phyloP scores from a whole-genome alignment of 2,888 invertebrate genomes.

The Acanthosepion lycidas region DNA sequence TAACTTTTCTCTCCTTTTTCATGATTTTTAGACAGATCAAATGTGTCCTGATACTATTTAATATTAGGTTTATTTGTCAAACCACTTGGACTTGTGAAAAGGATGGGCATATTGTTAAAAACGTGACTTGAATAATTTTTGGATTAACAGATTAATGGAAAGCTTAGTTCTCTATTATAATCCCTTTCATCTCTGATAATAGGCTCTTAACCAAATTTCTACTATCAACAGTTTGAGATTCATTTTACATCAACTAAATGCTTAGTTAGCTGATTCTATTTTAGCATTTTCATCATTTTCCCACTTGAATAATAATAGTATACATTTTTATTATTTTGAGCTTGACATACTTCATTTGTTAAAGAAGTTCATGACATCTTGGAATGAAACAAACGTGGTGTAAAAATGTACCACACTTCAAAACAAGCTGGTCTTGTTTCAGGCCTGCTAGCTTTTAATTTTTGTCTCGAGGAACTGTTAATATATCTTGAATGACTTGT shows the following conservation, averaged over 20 bases:
- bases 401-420: too few species aligned
- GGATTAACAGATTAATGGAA: background rate
- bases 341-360: too few species aligned
- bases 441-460: too few species aligned
- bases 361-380: too few species aligned
- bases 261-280: background rate
- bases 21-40: background rate
- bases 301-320: too few species aligned
- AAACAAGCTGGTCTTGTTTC: too few species aligned
- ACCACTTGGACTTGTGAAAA: background rate
- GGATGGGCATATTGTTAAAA: background rate
- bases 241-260: background rate
- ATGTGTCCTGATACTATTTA: background rate
- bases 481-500: too few species aligned
- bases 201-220: background rate
- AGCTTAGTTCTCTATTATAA: background rate
- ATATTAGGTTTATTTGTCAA: background rate
- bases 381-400: too few species aligned
- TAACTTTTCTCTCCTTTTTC: background rate
- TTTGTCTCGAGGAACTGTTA: too few species aligned
- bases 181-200: slow-evolving; percentile 6
- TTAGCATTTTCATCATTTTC: background rate
- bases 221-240: background rate
- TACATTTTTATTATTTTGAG: too few species aligned
- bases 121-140: background rate